Conservation (phyloP, 2,797 vertebrate genomes). For the Galago senegalensis region DNA sequence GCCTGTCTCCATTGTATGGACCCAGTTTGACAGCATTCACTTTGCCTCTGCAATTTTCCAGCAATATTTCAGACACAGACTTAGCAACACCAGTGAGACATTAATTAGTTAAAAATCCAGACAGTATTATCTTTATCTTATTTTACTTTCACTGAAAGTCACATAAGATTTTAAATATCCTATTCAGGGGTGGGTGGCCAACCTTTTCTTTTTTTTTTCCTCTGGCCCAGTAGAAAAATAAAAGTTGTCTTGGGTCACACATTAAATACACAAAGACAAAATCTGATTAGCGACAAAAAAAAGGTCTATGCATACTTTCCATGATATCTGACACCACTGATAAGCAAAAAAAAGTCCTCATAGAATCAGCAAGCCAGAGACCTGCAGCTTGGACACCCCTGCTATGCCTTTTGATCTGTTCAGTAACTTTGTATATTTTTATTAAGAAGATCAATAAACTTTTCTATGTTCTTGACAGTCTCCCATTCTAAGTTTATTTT, state of each 20-base stretch:
- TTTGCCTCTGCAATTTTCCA: background rate
- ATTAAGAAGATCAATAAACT: constrained; percentile 48
- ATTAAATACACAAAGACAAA: too few species aligned
- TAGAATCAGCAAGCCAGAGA: too few species aligned
- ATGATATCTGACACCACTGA: too few species aligned
- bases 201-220: too few species aligned
- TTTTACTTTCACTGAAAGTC: background rate
- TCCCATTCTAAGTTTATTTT: constrained; percentile 47
- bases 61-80: background rate
- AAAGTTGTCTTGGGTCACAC: too few species aligned
- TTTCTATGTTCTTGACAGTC: constrained; percentile 17
- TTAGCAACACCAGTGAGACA: background rate
- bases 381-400: too few species aligned
- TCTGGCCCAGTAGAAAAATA: too few species aligned
- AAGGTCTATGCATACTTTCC: too few species aligned
- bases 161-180: background rate
- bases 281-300: too few species aligned
- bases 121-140: background rate
- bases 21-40: background rate
- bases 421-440: constrained; percentile 38
- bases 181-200: background rate
- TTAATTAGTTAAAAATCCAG: constrained; percentile 32
- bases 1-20: background rate
- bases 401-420: background rate
- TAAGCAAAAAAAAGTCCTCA: too few species aligned